Percentiles rank a stretch among this genome's conserved stretches.
Conservation (phyloP, 2,888 invertebrate species). For the Chloroclystis v-ata region DNA sequence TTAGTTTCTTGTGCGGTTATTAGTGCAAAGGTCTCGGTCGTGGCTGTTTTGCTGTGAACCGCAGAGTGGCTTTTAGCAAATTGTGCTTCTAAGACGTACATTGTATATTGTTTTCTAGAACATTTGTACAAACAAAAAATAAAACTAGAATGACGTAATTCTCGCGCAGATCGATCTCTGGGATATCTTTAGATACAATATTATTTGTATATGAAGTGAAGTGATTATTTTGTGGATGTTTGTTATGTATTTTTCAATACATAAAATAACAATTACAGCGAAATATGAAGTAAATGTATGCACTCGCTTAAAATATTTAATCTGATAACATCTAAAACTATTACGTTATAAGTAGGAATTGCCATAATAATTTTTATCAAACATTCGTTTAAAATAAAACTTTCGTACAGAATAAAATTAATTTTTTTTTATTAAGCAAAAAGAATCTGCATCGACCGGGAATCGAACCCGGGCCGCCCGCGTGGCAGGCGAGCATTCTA, state of each 20-base stretch:
- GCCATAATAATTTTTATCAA: too few species aligned
- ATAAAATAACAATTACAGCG: too few species aligned
- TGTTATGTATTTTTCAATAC: too few species aligned
- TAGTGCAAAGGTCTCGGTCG: conserved; percentile 28
- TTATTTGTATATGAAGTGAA: too few species aligned
- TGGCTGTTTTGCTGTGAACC: conserved; percentile 18
- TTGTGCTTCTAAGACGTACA: conserved; percentile 4
- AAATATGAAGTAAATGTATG: too few species aligned
- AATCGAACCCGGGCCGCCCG: conserved; percentile 80
- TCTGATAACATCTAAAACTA: too few species aligned
- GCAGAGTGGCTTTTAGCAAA: conserved; percentile 9
- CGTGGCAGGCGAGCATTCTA: conserved; percentile 78
- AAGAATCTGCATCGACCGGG: conserved; percentile 71
- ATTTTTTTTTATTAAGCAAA: background rate
- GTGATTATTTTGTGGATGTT: too few species aligned
- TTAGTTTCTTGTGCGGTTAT: conserved; percentile 27
- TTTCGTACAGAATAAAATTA: too few species aligned
- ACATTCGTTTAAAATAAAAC: too few species aligned
- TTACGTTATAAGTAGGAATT: too few species aligned
- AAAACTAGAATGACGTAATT: background rate
- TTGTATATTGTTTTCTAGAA: background rate
- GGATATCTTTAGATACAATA: too few species aligned
- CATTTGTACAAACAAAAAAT: background rate
- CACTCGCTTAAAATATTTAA: too few species aligned
- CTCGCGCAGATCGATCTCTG: background rate